phyloP scores from a whole-genome alignment of 2,113 vertebrate species.

The Microtus richardsoni region DNA sequence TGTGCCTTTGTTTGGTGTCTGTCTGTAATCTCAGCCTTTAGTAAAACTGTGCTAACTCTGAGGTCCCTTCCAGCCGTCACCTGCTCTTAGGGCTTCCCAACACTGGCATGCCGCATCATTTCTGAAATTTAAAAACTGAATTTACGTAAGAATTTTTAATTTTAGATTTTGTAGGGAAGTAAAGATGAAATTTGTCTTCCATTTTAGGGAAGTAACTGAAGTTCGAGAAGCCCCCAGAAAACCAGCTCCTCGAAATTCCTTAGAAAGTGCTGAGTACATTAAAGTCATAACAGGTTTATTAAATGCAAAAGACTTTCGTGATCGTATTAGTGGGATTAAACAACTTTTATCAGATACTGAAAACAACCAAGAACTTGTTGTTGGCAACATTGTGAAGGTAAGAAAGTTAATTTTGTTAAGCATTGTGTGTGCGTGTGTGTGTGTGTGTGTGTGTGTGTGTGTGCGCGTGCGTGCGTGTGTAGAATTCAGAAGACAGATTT shows the following conservation, averaged over 20 bases:
- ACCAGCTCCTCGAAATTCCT: slow-evolving; percentile 86
- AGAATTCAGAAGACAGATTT: background rate
- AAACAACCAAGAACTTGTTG: slow-evolving; percentile 89
- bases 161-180: slow-evolving; percentile 47
- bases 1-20: no score
- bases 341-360: slow-evolving; percentile 91
- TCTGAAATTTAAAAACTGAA: slow-evolving; percentile 45
- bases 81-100: background rate
- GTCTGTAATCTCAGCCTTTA: no score
- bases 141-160: slow-evolving; percentile 16
- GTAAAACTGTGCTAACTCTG: no score
- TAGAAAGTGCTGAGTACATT: slow-evolving; percentile 92
- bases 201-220: slow-evolving; percentile 87
- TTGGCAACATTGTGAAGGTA: slow-evolving; percentile 92
- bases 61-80: background rate
- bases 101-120: background rate
- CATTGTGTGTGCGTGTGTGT: background rate
- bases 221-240: slow-evolving; percentile 81
- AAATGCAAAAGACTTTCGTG: slow-evolving; percentile 93
- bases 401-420: slow-evolving; percentile 10
- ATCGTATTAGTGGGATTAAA: slow-evolving; percentile 92
- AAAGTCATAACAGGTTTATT: slow-evolving; percentile 88
- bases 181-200: slow-evolving; percentile 18
- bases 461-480: background rate
- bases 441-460: background rate